Base-by-base conservation (phyloP, 2,888 invertebrate species). In the Ichneumoninae sp. region DNA sequence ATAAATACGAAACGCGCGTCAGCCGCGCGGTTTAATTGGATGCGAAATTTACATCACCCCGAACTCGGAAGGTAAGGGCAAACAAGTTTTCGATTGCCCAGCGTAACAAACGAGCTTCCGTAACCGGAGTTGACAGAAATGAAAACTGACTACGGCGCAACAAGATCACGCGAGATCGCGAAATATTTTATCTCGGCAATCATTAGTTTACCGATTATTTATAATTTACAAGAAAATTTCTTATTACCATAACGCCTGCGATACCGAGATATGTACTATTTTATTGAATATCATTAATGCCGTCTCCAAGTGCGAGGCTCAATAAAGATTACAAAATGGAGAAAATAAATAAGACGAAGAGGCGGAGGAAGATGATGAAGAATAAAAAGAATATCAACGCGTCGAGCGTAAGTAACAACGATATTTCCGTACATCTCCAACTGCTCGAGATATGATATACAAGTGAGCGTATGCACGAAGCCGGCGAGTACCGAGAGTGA, bases 221-320 rank as follows among this genome's bases (percentile, higher is more conserved):
- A 36, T 66, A 36, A 66, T 66, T 66, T 60, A 60, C 30, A 44
- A 47, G 44, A 44, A 60, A 22, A 73, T 63, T 30, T 73, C 44
- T 60, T 57, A 73, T 73, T 73, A 73, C 44, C 73, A 73, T n/a
- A 57, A 57, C 57, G 57, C 26, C 57, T 22, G 57, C 60, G 50
- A 69, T 69, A 69, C 47, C 8, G n/a, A 26, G 10, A 26, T 26
- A 73, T 13, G 10, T 26, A 22, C 8, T 26, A 73, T 60, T 60
- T 73, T 60, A 60, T 73, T 60, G 19, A 57, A 44, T 44, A 73
- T 63, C 63, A 60, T 60, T 73, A 60, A 73, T 73, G 44, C 60
- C 19, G 30, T 60, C 60, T 40, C 44, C 44, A 47, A 73, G 30
- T n/a, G 30, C 60, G 19, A 26, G 33, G 54, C n/a, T 54, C 33